Base-by-base conservation (phyloP, 2,888 invertebrate species). In the Dyspetes luteomarginatus region DNA sequence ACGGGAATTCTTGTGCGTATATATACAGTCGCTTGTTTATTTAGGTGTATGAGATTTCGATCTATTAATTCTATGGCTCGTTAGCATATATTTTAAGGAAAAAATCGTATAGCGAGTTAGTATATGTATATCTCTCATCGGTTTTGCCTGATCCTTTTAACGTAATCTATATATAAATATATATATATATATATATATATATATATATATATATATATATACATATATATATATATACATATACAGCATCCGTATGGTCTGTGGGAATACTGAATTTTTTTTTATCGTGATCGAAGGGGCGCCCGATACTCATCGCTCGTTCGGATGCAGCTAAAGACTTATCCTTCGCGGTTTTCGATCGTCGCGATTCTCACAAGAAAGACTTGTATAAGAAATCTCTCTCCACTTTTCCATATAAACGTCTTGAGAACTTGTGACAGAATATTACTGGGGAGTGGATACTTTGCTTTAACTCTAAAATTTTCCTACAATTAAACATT, bases 31-130 rank as follows among this genome's bases (percentile, higher is more conserved):
- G 72, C 43, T 72, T 64, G 80, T 83, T 84, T 82, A 83, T 85
- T 86, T 83, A 81, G 68, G 65, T 69, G 64, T 69, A 73, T 69
- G 79, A 84, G 85, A 87, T 86, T 86, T 78, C 85, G 81, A 86
- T 88, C 86, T 87, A 84, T 87, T 86, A 86, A 86, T 87, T 87
- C 85, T 68, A 83, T 75, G 73, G 84, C 86, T 88, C 86, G 86
- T 88, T 89, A 88, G 85, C 86, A 86, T 87, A n/a, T n/a, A 87
- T 86, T 87, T 87, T 84, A 81, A 82, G 75, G 68, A 52, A 56
- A 73, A 65, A 65, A 72, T 26, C 58, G 48, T 74, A 56, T 48
- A 26, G 26, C 60, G 7, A 55, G 45, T 28, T 26, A 26, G 48
- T 41, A 26, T 28, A 60, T 71, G n/a, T 48, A 58, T 58, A 19